Evolutionary conservation across 2,888 invertebrate species (phyloP), one percentile per base, ranked within the genome.

Genomic region (Heterodera filipjevi): DNA sequence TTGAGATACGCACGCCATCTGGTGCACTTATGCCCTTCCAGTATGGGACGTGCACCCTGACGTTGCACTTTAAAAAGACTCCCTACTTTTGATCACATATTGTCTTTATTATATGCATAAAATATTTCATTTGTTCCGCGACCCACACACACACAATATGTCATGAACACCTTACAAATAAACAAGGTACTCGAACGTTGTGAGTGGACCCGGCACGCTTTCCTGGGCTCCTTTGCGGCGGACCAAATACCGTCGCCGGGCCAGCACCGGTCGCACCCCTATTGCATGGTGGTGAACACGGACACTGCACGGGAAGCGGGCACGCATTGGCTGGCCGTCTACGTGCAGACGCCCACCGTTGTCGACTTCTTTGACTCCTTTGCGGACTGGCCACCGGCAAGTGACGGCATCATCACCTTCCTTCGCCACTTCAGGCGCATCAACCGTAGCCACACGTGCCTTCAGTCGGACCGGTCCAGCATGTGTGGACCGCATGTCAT

Each of bases 281-380:
- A 22, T 30, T 72, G 72, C 16, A 72, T 72, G 72, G 72, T 72
- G 33, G 3, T 72, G 8, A 72, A 72, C 22, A 39, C 19, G 5
- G 72, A 72, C 59, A 30, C 44, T 0, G 14, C 32, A 22, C 49
- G 22, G 2, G 22, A 30, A 2, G 44, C 19, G 19, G 72, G 72
- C 32, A 72, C 32, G 5, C 72, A 72, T 22, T 72, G 72, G 72
- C 44, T 72, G 16, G 35, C 72, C 22, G 1, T 77, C n/a, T 77
- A 44, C 30, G 72, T 73, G 2, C 39, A 8, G n/a, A 0, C 30
- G 12, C 14, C 79, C 14, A 30, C 16, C 16, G 10, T 8, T 2
- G 46, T 68, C 14, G 79, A 79, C 30, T 79, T 80, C 33, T 79
- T 59, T 80, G 79, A 79, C 66, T 80, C 79, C 22, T 79, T 79